Evolutionary conservation across 1,140 invertebrate genomes (phyloP).

Genomic region (Manduca sexta): DNA sequence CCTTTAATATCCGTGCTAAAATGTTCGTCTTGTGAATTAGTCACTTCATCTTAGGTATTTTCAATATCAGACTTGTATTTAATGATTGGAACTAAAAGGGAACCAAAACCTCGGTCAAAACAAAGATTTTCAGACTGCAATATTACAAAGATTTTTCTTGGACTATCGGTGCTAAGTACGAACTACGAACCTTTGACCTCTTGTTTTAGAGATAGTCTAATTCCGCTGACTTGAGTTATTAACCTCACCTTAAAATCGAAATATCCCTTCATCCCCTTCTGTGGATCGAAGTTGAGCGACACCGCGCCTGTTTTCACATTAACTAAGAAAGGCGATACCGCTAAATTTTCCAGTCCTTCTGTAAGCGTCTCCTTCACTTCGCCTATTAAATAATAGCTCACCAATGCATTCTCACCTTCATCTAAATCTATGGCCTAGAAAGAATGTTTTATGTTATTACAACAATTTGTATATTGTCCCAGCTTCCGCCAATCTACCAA

Average conservation of each 20-base stretch:
- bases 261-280: conserved; percentile 97
- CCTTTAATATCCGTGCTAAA: too few relatives aligned
- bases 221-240: background rate
- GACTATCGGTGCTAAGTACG: too few relatives aligned
- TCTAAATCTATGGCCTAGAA: conserved; percentile 87
- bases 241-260: conserved; percentile 88
- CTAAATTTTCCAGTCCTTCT: conserved; percentile 88
- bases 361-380: conserved; percentile 87
- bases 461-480: background rate
- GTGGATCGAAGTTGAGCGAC: conserved; percentile 94
- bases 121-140: too few relatives aligned
- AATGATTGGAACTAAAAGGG: too few relatives aligned
- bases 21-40: too few relatives aligned
- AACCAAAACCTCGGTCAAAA: too few relatives aligned
- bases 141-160: too few relatives aligned
- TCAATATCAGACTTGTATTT: too few relatives aligned
- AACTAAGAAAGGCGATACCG: conserved; percentile 87
- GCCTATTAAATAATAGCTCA: conserved; percentile 86
- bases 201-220: background rate
- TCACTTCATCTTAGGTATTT: too few relatives aligned
- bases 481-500: too few relatives aligned
- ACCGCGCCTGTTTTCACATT: conserved; percentile 87
- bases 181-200: too few relatives aligned
- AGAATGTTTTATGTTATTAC: background rate
- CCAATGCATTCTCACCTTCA: conserved; percentile 81